A percentile compares a stretch with the other conserved stretches of the same genome.
phyloP scores from a whole-genome alignment of 2,888 invertebrate species.

The Lobophora halterata region DNA sequence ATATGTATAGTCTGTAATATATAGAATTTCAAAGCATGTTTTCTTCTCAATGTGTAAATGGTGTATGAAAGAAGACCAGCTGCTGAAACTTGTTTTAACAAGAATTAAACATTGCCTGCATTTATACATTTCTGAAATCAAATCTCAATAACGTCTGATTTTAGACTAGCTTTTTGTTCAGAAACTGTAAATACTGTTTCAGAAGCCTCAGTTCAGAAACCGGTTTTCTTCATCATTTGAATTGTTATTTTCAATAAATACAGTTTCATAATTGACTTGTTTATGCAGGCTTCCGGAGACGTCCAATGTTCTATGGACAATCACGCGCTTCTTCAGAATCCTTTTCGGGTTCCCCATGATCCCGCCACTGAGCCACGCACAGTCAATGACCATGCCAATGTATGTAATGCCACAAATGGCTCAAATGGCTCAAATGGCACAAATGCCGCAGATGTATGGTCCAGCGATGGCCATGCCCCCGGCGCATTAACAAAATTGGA shows the following conservation, averaged over 20 bases:
- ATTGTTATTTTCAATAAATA: constrained; percentile 14
- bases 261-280: constrained; percentile 31
- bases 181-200: too few species aligned
- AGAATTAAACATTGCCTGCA: too few species aligned
- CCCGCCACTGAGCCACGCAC: constrained; percentile 62
- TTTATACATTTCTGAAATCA: too few species aligned
- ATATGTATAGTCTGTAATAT: too few species aligned
- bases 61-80: constrained; percentile 1
- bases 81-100: background rate
- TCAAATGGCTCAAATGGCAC: constrained; percentile 53
- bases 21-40: too few species aligned
- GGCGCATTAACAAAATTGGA: constrained; percentile 67
- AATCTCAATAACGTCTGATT: too few species aligned
- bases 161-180: too few species aligned
- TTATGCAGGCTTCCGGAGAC: constrained; percentile 75
- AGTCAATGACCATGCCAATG: constrained; percentile 72
- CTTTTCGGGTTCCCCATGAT: constrained; percentile 67
- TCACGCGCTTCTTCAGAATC: constrained; percentile 77
- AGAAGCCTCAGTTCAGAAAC: background rate
- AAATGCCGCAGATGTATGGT: constrained; percentile 56
- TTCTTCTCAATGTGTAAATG: too few species aligned
- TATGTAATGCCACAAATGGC: constrained; percentile 68
- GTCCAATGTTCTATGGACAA: constrained; percentile 78
- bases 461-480: constrained; percentile 55
- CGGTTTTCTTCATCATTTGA: constrained; percentile 5